A percentile compares a stretch with the other conserved stretches of the same genome.
phyloP scores from a whole-genome alignment of 2,797 vertebrate genomes.

The Gymnoscopelus microlampas region DNA sequence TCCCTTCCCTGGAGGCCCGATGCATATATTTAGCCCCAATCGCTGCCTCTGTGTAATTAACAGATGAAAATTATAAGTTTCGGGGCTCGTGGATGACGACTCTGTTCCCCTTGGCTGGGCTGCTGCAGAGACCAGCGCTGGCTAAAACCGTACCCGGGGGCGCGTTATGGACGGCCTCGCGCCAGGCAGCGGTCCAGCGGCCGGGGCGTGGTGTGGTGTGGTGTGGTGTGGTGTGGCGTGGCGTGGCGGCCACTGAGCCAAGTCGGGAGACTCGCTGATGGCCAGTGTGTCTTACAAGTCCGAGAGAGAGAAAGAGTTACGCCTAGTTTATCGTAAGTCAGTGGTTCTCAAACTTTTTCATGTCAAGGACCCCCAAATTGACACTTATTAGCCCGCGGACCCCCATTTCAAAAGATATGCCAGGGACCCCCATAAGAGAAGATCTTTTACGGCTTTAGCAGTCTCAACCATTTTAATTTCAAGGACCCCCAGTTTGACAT shows the following conservation, averaged over 20 bases:
- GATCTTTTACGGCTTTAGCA: too few species aligned
- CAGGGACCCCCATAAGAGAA: too few species aligned
- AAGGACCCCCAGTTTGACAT: too few species aligned
- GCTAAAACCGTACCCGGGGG: constrained; percentile 32
- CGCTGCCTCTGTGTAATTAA: constrained; percentile 77
- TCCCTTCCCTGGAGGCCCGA: constrained; percentile 37
- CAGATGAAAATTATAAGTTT: constrained; percentile 79
- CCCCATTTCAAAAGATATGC: too few species aligned
- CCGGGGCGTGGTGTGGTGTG: constrained; percentile 54
- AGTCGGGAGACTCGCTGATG: constrained; percentile 36
- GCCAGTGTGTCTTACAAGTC: constrained; percentile 12
- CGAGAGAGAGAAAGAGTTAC: constrained; percentile 1
- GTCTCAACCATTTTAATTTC: too few species aligned
- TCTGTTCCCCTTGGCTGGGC: constrained; percentile 52
- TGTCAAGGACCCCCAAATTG: too few species aligned
- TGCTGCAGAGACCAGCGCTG: constrained; percentile 25
- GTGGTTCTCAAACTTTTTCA: too few species aligned
- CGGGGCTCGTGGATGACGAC: constrained; percentile 62
- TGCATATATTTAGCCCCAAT: constrained; percentile 75
- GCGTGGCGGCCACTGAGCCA: constrained; percentile 38
- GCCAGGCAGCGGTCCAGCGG: constrained; percentile 52
- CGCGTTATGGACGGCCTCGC: constrained; percentile 43
- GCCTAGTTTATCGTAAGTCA: too few species aligned
- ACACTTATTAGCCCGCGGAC: too few species aligned
- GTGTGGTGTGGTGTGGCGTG: neutral